Evolutionary conservation across 2,797 vertebrate species (phyloP), one percentile per base, ranked within the genome.

Genomic region (Agapornis canus): DNA sequence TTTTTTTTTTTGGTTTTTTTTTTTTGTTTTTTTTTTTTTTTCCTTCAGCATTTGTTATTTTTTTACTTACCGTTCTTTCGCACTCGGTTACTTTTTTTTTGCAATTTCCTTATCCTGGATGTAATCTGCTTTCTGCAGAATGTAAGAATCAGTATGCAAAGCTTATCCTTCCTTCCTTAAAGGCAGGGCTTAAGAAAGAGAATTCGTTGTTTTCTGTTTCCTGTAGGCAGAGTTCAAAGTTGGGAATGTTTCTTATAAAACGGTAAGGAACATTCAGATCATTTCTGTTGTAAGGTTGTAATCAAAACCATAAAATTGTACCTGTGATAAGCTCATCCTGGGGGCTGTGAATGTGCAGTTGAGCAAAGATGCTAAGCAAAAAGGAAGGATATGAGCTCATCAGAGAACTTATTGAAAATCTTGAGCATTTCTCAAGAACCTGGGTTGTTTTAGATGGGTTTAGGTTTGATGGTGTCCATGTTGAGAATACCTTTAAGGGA

Each of bases 81-180:
- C 21, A 11, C 52, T 84, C 49, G 31, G 54, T 22, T 65, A 69
- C 21, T n/a, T 75, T 70, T 80, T 83, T 59, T 78, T 79, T 85
- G 4, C 65, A 91, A 94, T 95, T 95, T 94, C 91, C 93, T 93
- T 95, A 84, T 85, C 76, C 91, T 95, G 92, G 35, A 91, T 88
- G 63, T 96, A 94, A 92, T 95, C 89, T 94, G 76, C 92, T 93
- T 94, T 93, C 87, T 95, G 89, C 57, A 89, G 89, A 93, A 89
- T 90, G 76, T 72, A 88, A 76, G 91, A 97, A 94, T 94, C 70
- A 12, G 72, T 93, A 95, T 95, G 94, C 86, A 81, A 81, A 92
- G 90, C 88, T 95, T 93, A 90, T 95, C 83, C 86, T 94, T 90
- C 86, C 94, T 95, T 94, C 89, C 92, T 94, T 94, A 90, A 96